Evolutionary conservation across 1,140 invertebrate genomes (phyloP).

Genomic region (Drosophila mauritiana): DNA sequence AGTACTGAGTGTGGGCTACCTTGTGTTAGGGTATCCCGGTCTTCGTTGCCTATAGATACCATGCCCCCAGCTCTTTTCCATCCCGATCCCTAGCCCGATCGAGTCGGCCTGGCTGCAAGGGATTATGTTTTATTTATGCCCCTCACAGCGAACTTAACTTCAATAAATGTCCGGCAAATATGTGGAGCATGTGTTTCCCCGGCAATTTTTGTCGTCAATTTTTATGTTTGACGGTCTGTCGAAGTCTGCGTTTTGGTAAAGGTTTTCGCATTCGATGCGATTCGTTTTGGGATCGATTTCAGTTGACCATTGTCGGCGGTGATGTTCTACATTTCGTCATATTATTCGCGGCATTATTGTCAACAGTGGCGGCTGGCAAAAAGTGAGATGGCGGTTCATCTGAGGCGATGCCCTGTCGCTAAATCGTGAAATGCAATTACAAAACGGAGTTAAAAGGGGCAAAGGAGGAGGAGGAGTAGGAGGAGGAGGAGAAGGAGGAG

Average conservation of each 20-base stretch:
- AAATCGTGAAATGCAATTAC: slow-evolving; percentile 82
- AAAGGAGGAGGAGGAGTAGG: not conserved
- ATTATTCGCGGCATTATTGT: slow-evolving; percentile 84
- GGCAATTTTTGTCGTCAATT: slow-evolving; percentile 84
- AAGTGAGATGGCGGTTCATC: slow-evolving; percentile 65
- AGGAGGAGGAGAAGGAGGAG: not conserved
- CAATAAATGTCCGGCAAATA: slow-evolving; percentile 85
- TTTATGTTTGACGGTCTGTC: slow-evolving; percentile 72
- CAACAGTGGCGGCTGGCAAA: slow-evolving; percentile 62
- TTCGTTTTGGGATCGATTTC: slow-evolving; percentile 4
- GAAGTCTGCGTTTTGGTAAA: slow-evolving; percentile 7
- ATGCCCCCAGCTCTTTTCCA: slow-evolving; percentile 16
- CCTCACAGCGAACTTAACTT: slow-evolving; percentile 82
- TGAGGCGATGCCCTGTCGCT: slow-evolving; percentile 57
- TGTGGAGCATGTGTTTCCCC: slow-evolving; percentile 84
- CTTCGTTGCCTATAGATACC: not conserved
- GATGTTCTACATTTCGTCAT: slow-evolving; percentile 84
- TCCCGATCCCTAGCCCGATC: slow-evolving; percentile 27
- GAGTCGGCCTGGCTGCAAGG: slow-evolving; percentile 57
- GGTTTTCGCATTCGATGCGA: slow-evolving; percentile 1
- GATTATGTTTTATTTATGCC: slow-evolving; percentile 85
- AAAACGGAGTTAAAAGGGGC: slow-evolving; percentile 3
- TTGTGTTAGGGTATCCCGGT: not conserved
- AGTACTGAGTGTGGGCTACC: too few species aligned
- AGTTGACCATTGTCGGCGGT: slow-evolving; percentile 64